Percentiles rank a stretch among this genome's conserved stretches.
Conservation (phyloP, 2,113 vertebrate species). For the Cyanoramphus novaezelandiae region DNA sequence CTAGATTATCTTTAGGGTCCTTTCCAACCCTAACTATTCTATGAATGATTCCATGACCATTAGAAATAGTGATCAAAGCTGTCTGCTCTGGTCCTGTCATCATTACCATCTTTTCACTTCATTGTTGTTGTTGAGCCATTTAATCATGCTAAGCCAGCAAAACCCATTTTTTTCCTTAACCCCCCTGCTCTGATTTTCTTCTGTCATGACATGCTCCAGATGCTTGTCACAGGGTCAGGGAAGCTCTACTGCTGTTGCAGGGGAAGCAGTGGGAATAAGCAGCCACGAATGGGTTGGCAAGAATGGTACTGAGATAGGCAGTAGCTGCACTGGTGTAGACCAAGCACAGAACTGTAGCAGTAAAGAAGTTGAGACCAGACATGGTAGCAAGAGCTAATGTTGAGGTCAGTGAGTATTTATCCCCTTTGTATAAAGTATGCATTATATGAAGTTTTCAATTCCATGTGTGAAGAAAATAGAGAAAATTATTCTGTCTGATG, state of each 20-base stretch:
- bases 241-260: background rate
- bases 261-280: background rate
- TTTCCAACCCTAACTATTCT: background rate
- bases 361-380: background rate
- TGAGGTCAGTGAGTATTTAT: background rate
- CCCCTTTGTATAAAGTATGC: background rate
- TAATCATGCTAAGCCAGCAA: background rate
- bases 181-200: fast-evolving
- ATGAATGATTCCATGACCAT: background rate
- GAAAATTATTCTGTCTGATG: background rate
- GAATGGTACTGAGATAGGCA: background rate
- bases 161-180: background rate
- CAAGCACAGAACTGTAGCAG: background rate
- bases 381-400: background rate
- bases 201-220: background rate
- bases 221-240: background rate
- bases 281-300: fast-evolving
- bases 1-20: background rate
- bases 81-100: background rate
- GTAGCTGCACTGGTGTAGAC: background rate
- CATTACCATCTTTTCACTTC: background rate
- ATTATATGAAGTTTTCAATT: background rate
- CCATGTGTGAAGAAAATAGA: background rate
- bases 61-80: background rate
- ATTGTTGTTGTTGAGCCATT: background rate